These are phyloP conservation scores for Apodemia mormo DNA, from an alignment of 2,888 invertebrate genomes.

Conservation along the genomic window DNA sequence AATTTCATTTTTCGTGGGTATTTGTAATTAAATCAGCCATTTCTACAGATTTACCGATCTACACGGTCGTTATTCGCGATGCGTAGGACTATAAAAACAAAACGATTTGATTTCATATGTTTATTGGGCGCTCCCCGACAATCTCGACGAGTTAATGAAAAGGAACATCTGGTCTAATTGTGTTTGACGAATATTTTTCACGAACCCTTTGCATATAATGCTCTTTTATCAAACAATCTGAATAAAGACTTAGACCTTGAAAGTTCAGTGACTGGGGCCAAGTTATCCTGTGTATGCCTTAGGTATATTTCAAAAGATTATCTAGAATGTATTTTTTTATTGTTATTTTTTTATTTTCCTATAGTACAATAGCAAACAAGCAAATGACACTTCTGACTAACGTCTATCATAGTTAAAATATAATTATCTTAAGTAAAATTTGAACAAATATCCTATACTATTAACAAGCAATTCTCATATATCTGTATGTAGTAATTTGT, in stretches of 20 bases:
- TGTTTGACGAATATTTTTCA: constrained; percentile 31
- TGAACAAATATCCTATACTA: too few species aligned
- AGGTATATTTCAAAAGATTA: not conserved
- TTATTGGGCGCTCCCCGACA: constrained; percentile 38
- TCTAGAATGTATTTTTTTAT: not conserved
- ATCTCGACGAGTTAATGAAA: constrained; percentile 31
- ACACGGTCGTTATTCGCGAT: constrained; percentile 45
- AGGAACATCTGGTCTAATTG: constrained; percentile 35
- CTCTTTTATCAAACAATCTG: constrained; percentile 26
- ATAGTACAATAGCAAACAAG: not conserved
- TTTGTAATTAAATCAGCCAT: too few species aligned
- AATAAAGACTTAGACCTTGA: constrained; percentile 17
- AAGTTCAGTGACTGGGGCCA: constrained; percentile 26
- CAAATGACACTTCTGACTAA: not conserved
- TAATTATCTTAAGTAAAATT: too few species aligned
- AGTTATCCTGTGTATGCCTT: not conserved
- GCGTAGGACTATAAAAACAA: constrained; percentile 48
- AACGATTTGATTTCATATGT: constrained; percentile 51
- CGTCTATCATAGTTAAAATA: too few species aligned
- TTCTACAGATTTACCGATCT: too few species aligned
- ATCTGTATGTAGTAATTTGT: too few species aligned
- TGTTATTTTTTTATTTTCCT: not conserved
- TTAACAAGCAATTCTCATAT: too few species aligned
- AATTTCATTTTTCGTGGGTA: too few species aligned
- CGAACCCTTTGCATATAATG: constrained; percentile 36